Evolutionary conservation across 2,113 vertebrate species (phyloP).

Genomic region (Isurus oxyrinchus): DNA sequence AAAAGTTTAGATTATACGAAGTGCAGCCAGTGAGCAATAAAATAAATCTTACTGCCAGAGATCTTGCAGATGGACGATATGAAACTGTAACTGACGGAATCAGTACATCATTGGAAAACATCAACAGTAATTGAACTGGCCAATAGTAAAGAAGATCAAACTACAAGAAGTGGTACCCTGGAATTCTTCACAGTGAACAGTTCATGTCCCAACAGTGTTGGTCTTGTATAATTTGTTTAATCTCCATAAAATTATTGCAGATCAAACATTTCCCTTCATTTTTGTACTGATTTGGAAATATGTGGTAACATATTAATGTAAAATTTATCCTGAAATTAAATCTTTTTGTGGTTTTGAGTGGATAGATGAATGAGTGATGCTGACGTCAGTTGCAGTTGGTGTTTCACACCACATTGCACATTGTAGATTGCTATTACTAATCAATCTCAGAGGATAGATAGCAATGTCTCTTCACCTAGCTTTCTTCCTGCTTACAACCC

Average conservation of each 20-base stretch:
- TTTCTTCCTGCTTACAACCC: background rate
- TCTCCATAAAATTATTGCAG: background rate
- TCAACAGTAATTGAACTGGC: background rate
- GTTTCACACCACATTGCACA: conserved; percentile 16
- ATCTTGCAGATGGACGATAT: background rate
- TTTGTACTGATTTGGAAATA: conserved; percentile 17
- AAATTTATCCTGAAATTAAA: conserved; percentile 13
- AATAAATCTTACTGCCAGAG: background rate
- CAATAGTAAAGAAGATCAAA: background rate
- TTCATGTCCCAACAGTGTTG: background rate
- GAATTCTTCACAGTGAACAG: background rate
- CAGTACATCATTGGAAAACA: background rate
- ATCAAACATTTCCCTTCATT: background rate
- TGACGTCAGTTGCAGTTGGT: conserved; percentile 3
- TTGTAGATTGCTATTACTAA: conserved; percentile 2
- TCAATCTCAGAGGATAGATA: background rate
- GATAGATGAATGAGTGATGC: background rate
- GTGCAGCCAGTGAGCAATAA: no score
- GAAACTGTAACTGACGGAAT: background rate
- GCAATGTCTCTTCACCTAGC: conserved; percentile 4
- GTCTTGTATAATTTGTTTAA: background rate
- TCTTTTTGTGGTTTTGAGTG: background rate
- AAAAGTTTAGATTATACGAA: background rate
- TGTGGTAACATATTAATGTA: conserved; percentile 8
- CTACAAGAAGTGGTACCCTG: background rate